phyloP scores from a whole-genome alignment of 2,888 invertebrate species.

The Aporophyla nigra region DNA sequence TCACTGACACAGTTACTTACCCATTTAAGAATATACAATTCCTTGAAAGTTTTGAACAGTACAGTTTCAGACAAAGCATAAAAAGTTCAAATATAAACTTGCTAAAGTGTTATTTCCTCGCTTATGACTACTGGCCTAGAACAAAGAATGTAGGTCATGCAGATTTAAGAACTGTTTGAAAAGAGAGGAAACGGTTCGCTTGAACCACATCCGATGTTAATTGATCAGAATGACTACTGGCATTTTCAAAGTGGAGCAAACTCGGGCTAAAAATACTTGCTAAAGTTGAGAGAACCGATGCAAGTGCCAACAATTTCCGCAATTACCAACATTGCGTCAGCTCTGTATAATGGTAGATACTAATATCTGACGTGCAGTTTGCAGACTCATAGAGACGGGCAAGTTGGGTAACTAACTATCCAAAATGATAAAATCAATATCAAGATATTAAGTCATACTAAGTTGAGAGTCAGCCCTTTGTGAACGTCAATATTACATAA shows the following conservation, averaged over 20 bases:
- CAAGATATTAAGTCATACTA: no score
- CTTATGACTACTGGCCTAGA: constrained; percentile 17
- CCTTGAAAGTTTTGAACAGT: neutral
- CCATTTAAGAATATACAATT: neutral
- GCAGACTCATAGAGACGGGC: neutral
- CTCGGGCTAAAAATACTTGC: constrained; percentile 38
- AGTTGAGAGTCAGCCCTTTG: no score
- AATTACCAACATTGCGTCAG: constrained; percentile 19
- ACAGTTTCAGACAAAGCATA: neutral
- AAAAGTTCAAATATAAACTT: constrained; percentile 17
- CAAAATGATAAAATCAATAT: no score
- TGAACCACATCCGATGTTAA: constrained; percentile 42
- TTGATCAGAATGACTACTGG: constrained; percentile 31
- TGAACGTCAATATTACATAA: no score
- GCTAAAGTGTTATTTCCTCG: constrained; percentile 33
- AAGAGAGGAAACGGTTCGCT: constrained; percentile 32
- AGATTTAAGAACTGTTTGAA: constrained; percentile 37
- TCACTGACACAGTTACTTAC: neutral
- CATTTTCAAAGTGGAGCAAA: constrained; percentile 45
- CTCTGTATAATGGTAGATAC: neutral
- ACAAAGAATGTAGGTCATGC: constrained; percentile 54
- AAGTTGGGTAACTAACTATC: neutral
- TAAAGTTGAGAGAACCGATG: constrained; percentile 33
- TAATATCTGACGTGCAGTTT: neutral
- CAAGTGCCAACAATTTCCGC: constrained; percentile 32